Evolutionary conservation across 2,113 vertebrate species (phyloP), one percentile per base, ranked within the genome.

Genomic region (Cinclus cinclus): DNA sequence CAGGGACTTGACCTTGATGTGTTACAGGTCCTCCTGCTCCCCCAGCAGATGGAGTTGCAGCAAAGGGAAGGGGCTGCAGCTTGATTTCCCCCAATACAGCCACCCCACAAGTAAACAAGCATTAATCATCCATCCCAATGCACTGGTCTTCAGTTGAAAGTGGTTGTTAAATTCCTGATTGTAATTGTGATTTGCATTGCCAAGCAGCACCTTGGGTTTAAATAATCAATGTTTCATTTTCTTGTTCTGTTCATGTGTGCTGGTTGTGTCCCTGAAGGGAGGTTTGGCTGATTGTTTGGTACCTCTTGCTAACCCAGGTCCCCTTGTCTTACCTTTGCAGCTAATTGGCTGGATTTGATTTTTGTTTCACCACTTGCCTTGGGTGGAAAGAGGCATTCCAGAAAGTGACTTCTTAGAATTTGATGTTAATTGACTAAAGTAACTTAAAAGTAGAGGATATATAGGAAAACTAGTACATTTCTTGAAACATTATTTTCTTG

Each of bases 181-280:
- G 75, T 86, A 86, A 63, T 47, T 82, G 92, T 71, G 78, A 79
- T 93, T 94, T 96, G 87, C 82, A 87, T 90, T 82, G 50, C 84
- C 67, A 75, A 75, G 92, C 83, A 89, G 91, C 47, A 46, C 28
- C 30, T 56, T 5, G 7, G 89, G 60, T 91, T 91, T 91, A 87
- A 81, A 77, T 73, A 83, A 92, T 95, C 28, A 0, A 86, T 95
- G 75, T 68, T 95, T 76, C 44, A 17, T 30, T 71, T 81, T 75
- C 59, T 93, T 76, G 58, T 94, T 80, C 64, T 0, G 0, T 67
- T 84, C 63, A 23, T 9, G 1, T 35, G 59, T 87, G 80, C 73
- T 67, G 35, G 50, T 47, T 77, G 28, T 75, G 8, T 50, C 89
- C 73, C 95, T 19, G 39, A 24, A 67, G 80, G 64, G 37, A 77